A percentile compares a stretch with the other conserved stretches of the same genome.
Conservation (phyloP, 1,140 invertebrate genomes). For the Ylistrum balloti region DNA sequence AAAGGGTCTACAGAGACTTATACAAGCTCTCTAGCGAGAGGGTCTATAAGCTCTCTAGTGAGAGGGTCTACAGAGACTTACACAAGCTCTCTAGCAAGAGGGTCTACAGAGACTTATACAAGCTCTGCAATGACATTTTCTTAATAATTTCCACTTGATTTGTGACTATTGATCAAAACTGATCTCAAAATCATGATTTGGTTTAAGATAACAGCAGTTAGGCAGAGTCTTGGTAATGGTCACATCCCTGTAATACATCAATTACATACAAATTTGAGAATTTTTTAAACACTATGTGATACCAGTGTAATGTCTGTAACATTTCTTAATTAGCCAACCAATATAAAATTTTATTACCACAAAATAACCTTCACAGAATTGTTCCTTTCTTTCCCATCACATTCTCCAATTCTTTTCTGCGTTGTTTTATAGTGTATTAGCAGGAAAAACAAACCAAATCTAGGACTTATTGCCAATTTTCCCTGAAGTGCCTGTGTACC, state of each 20-base stretch:
- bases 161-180: too few species aligned
- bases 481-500: background rate
- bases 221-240: too few species aligned
- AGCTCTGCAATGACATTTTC: too few species aligned
- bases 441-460: conserved; percentile 26
- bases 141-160: too few species aligned
- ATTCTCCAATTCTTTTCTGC: conserved; percentile 4
- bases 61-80: too few species aligned
- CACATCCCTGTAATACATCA: background rate
- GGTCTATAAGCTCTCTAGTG: too few species aligned
- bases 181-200: too few species aligned
- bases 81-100: too few species aligned
- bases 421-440: background rate
- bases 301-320: background rate
- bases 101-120: too few species aligned
- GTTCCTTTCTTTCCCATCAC: background rate
- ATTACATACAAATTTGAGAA: background rate
- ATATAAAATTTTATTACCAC: background rate
- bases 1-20: too few species aligned
- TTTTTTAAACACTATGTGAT: background rate
- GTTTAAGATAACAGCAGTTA: too few species aligned
- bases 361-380: conserved; percentile 21
- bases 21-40: too few species aligned
- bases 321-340: background rate
- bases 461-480: conserved; percentile 7